Evolutionary conservation across 1,140 invertebrate species (phyloP).

Genomic region (Anoplolepis gracilipes): DNA sequence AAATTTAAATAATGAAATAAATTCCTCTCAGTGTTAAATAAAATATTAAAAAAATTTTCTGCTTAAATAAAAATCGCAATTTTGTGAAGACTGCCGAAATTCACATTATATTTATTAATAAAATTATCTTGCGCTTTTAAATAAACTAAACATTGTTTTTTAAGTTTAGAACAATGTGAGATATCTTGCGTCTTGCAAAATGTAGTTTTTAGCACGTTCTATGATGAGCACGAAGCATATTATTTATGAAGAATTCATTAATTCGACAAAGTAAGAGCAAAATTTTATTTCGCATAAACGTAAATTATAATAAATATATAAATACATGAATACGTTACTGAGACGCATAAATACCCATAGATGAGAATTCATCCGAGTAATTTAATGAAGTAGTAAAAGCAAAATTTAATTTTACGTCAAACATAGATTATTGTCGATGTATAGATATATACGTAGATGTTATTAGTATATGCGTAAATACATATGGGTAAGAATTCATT

Average conservation of each 20-base stretch:
- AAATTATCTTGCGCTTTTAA: not conserved
- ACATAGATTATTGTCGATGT: constrained; percentile 26
- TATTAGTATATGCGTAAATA: constrained; percentile 23
- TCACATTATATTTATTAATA: not conserved
- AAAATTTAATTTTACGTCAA: constrained; percentile 47
- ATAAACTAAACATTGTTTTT: not conserved
- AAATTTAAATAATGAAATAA: constrained; percentile 11
- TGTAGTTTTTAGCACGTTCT: not conserved
- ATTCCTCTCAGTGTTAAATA: not conserved
- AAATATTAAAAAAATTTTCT: constrained; percentile 14
- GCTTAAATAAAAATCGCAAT: not conserved
- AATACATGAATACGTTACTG: constrained; percentile 12
- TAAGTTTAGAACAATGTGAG: not conserved
- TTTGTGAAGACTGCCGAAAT: not conserved
- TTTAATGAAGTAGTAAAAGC: constrained; percentile 34
- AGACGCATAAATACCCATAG: constrained; percentile 20
- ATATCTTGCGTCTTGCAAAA: not conserved
- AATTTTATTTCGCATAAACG: constrained; percentile 8
- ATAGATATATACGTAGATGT: constrained; percentile 26
- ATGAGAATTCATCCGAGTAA: constrained; percentile 29
- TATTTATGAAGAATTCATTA: constrained; percentile 14
- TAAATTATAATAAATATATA: constrained; percentile 30
- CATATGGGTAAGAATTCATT: constrained; percentile 49
- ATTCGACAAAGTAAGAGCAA: constrained; percentile 10
- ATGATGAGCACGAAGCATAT: not conserved